Conservation (phyloP, 2,113 vertebrate genomes). For the Diadophis punctatus region DNA sequence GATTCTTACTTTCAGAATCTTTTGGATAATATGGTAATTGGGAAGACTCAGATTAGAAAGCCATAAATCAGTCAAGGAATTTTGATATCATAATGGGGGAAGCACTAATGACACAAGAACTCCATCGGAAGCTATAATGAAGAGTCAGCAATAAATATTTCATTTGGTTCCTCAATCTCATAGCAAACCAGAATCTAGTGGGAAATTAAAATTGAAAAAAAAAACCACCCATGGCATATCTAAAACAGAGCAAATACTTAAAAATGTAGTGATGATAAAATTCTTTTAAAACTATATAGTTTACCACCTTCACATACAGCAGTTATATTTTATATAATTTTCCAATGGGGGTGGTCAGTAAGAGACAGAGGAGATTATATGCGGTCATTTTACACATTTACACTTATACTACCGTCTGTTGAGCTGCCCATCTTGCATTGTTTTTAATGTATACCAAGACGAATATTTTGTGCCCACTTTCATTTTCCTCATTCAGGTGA, state of each 20-base stretch:
- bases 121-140: neutral
- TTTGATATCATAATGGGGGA: slow-evolving; percentile 15
- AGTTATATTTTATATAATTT: neutral
- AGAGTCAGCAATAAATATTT: slow-evolving; percentile 28
- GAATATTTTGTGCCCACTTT: neutral
- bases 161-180: neutral
- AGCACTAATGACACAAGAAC: slow-evolving; percentile 2
- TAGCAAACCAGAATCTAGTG: neutral
- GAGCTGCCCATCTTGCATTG: neutral
- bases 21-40: slow-evolving; percentile 40
- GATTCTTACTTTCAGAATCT: slow-evolving; percentile 19
- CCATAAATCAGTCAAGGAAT: slow-evolving; percentile 29
- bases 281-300: neutral
- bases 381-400: neutral
- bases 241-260: neutral
- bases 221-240: neutral
- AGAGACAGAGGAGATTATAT: neutral
- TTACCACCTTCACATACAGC: neutral
- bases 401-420: neutral
- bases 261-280: neutral
- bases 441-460: neutral
- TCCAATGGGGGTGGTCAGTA: neutral
- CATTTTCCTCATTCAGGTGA: neutral
- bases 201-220: neutral
- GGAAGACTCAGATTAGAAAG: slow-evolving; percentile 20